phyloP scores from a whole-genome alignment of 1,140 invertebrate genomes.

The Hylyphantes graminicola region DNA sequence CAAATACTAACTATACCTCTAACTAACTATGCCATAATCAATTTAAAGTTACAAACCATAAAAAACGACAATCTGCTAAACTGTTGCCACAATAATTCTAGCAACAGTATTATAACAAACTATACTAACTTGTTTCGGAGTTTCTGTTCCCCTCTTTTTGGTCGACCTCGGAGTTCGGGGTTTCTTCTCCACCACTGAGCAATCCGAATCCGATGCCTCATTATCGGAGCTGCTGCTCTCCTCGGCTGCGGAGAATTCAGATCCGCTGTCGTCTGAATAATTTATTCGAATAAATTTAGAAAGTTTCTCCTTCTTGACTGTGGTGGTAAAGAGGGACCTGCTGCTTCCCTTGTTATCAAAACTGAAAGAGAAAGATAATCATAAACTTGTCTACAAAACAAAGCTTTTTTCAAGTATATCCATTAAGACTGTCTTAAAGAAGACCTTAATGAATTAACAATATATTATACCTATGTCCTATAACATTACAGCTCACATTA shows the following conservation, averaged over 20 bases:
- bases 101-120: neutral
- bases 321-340: neutral
- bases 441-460: too few species aligned
- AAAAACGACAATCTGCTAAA: neutral
- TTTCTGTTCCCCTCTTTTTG: neutral
- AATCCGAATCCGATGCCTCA: neutral
- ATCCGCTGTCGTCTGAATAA: slow-evolving; percentile 14
- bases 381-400: too few species aligned
- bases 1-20: too few species aligned
- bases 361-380: neutral
- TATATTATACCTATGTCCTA: too few species aligned
- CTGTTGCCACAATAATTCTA: neutral
- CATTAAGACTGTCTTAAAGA: too few species aligned
- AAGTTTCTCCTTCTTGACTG: slow-evolving; percentile 9
- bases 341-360: neutral
- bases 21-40: too few species aligned
- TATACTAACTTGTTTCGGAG: neutral
- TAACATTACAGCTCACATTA: too few species aligned
- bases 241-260: neutral
- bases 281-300: neutral
- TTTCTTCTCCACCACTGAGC: neutral
- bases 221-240: neutral
- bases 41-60: too few species aligned
- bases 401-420: too few species aligned
- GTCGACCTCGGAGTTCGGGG: neutral